Evolutionary conservation across 2,888 invertebrate species (phyloP).

Genomic region (Linyphia triangularis): DNA sequence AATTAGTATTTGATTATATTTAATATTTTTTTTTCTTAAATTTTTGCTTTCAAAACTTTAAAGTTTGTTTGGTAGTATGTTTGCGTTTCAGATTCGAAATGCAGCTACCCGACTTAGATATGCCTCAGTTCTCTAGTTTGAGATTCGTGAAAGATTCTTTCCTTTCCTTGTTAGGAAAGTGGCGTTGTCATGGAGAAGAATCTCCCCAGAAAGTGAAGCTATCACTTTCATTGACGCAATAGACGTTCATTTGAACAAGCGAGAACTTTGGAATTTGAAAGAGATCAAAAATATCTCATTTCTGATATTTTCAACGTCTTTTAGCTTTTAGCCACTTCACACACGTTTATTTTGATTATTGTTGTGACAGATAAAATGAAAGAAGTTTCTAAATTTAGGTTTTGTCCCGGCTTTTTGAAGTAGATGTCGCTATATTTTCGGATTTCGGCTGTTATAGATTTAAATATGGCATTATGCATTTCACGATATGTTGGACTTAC

Average conservation of each 20-base stretch:
- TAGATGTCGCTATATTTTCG: neutral
- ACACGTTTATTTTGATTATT: neutral
- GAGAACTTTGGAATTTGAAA: neutral
- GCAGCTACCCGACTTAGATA: too few relatives aligned
- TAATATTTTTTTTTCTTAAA: too few relatives aligned
- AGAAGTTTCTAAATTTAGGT: neutral
- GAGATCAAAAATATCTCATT: neutral
- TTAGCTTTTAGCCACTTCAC: neutral
- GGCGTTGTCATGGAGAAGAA: too few relatives aligned
- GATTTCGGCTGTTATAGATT: neutral
- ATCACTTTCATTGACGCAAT: constrained; percentile 6
- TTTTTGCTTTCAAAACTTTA: too few relatives aligned
- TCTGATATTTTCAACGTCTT: neutral
- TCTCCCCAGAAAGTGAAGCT: constrained; percentile 22
- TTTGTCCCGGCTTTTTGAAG: neutral
- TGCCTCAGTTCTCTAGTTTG: too few relatives aligned
- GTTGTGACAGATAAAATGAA: neutral
- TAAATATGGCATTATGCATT: neutral
- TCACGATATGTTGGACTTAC: neutral
- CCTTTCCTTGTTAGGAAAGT: too few relatives aligned
- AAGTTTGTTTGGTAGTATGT: too few relatives aligned
- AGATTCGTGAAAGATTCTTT: too few relatives aligned
- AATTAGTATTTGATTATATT: too few relatives aligned
- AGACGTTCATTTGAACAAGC: constrained; percentile 19
- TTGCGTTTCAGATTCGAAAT: too few relatives aligned